These are phyloP conservation scores for Helobdella robusta DNA, from an alignment of 2,888 invertebrate genomes.

Conservation along the genomic window DNA sequence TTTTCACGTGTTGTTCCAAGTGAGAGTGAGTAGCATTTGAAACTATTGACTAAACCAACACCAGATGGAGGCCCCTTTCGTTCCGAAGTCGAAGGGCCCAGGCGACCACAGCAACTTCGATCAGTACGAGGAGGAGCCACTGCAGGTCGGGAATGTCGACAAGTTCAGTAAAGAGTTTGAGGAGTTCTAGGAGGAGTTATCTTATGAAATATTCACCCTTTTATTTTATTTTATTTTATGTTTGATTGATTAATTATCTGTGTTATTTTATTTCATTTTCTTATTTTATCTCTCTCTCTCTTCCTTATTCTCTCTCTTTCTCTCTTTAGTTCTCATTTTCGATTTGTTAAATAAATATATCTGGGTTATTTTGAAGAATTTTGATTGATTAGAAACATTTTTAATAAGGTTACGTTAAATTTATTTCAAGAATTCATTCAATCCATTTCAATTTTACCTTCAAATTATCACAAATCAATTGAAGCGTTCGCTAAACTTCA, in stretches of 20 bases:
- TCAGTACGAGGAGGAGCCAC: constrained; percentile 28
- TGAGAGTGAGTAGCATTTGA: too few species aligned
- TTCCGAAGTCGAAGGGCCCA: constrained; percentile 27
- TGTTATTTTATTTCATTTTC: neutral
- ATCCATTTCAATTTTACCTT: too few species aligned
- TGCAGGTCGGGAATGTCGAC: constrained; percentile 23
- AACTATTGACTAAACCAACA: neutral
- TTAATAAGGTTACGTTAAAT: too few species aligned
- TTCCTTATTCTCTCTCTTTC: neutral
- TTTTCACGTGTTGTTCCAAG: neutral
- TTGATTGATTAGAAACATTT: too few species aligned
- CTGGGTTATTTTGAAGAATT: too few species aligned
- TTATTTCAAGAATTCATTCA: too few species aligned
- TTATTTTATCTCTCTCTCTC: neutral
- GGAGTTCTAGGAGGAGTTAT: too few species aligned
- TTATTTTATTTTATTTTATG: neutral
- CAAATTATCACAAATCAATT: too few species aligned
- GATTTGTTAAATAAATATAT: too few species aligned
- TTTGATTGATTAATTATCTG: neutral
- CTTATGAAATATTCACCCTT: too few species aligned
- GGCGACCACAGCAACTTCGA: constrained; percentile 30
- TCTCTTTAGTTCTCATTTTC: neutral
- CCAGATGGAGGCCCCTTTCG: constrained; percentile 25
- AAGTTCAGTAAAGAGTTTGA: constrained; percentile 28
- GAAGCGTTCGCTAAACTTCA: too few species aligned